Conservation (phyloP, 2,797 vertebrate species). For the Myripristis murdjan region DNA sequence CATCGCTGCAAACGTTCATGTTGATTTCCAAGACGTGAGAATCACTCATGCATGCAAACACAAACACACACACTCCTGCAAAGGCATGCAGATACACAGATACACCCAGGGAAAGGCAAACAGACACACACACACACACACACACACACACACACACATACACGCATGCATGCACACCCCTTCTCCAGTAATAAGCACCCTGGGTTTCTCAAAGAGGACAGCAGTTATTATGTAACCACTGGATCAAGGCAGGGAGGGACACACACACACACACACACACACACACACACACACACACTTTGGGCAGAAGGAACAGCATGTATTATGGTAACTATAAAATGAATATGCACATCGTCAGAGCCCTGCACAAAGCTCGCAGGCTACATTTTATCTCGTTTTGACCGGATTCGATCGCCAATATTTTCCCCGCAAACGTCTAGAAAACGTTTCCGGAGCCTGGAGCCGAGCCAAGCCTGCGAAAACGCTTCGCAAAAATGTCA, state of each 20-base stretch:
- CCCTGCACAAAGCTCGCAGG: too few relatives aligned
- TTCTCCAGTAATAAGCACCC: conserved; percentile 71
- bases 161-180: conserved; percentile 58
- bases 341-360: neutral
- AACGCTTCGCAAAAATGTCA: too few relatives aligned
- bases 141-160: conserved; percentile 38
- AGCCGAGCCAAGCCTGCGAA: too few relatives aligned
- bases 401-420: too few relatives aligned
- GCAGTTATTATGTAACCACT: conserved; percentile 69
- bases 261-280: conserved; percentile 38
- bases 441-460: too few relatives aligned
- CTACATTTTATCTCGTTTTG: too few relatives aligned
- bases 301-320: neutral
- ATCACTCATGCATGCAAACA: neutral
- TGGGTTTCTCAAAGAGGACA: conserved; percentile 62
- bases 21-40: neutral
- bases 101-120: too few relatives aligned
- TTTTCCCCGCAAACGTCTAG: too few relatives aligned
- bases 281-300: conserved; percentile 33
- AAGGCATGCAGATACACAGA: conserved; percentile 6
- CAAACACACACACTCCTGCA: conserved; percentile 9
- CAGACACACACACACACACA: too few relatives aligned
- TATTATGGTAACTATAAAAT: conserved; percentile 9
- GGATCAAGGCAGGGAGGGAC: conserved; percentile 22
- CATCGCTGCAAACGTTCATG: neutral